phyloP scores from a whole-genome alignment of 2,888 invertebrate genomes.

The Autographa gamma region DNA sequence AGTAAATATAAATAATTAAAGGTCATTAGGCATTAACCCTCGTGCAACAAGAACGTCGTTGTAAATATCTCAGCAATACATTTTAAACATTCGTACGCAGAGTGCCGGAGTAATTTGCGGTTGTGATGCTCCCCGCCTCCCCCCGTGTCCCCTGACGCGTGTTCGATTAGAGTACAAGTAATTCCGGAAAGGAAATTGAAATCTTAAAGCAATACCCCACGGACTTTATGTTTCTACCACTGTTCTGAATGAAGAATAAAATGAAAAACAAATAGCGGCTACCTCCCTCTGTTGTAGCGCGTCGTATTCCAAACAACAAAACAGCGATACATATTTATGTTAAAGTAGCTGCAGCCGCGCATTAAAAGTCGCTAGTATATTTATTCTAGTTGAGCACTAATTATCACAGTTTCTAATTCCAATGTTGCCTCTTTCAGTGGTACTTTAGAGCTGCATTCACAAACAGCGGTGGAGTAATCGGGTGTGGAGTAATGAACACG shows the following conservation, averaged over 20 bases:
- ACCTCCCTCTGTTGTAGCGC: constrained; percentile 42
- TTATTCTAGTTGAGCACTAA: constrained; percentile 57
- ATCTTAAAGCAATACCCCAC: constrained; percentile 88
- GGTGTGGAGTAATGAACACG: constrained; percentile 85
- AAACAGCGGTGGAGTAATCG: constrained; percentile 80
- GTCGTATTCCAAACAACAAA: constrained; percentile 48
- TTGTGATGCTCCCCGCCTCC: constrained; percentile 72
- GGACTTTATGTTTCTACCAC: constrained; percentile 80
- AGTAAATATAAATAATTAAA: constrained; percentile 68
- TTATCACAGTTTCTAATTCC: constrained; percentile 68
- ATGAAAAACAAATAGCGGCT: constrained; percentile 78
- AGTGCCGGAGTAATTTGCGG: constrained; percentile 86
- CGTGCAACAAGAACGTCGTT: constrained; percentile 64
- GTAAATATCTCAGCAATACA: constrained; percentile 81
- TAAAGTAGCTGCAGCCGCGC: constrained; percentile 34
- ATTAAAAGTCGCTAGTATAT: constrained; percentile 53
- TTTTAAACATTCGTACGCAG: constrained; percentile 86
- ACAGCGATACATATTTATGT: constrained; percentile 40
- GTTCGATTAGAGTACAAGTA: constrained; percentile 88
- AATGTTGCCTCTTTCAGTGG: constrained; percentile 65
- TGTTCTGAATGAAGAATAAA: constrained; percentile 74
- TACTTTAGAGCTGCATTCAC: constrained; percentile 76
- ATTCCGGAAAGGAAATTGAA: constrained; percentile 89
- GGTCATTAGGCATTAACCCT: constrained; percentile 73
- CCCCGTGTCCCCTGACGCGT: constrained; percentile 82